Conservation (phyloP, 1,140 invertebrate species). For the Cyphomyrmex costatus region DNA sequence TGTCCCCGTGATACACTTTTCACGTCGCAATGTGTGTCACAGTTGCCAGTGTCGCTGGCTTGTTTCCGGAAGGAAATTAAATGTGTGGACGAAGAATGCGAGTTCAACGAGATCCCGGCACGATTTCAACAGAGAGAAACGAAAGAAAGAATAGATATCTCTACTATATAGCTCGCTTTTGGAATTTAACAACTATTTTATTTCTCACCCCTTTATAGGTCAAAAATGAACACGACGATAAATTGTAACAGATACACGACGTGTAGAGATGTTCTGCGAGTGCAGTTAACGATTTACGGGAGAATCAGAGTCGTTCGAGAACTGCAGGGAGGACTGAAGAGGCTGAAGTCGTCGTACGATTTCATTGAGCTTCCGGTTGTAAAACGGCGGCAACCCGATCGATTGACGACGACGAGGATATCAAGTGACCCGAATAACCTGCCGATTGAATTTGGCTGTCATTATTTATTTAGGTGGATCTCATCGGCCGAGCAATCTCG, state of each 20-base stretch:
- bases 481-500: constrained; percentile 44
- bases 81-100: constrained; percentile 18
- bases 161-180: not conserved
- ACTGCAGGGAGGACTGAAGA: not conserved
- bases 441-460: constrained; percentile 72
- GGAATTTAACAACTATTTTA: not conserved
- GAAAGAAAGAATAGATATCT: not conserved
- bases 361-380: constrained; percentile 68
- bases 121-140: not conserved
- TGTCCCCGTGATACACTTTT: constrained; percentile 49
- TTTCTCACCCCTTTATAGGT: not conserved
- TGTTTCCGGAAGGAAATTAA: constrained; percentile 61
- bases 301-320: not conserved
- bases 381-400: constrained; percentile 64
- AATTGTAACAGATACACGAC: not conserved
- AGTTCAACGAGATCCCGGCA: constrained; percentile 21
- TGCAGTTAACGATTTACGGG: not conserved
- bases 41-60: not conserved
- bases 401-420: constrained; percentile 56
- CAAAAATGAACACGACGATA: not conserved
- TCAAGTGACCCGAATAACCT: constrained; percentile 74
- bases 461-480: constrained; percentile 74
- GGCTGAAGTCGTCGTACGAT: constrained; percentile 42
- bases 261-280: not conserved
- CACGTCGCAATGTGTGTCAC: not conserved